A percentile compares a stretch with the other conserved stretches of the same genome.
phyloP scores from a whole-genome alignment of 1,140 invertebrate genomes.

The Cephus cinctus region DNA sequence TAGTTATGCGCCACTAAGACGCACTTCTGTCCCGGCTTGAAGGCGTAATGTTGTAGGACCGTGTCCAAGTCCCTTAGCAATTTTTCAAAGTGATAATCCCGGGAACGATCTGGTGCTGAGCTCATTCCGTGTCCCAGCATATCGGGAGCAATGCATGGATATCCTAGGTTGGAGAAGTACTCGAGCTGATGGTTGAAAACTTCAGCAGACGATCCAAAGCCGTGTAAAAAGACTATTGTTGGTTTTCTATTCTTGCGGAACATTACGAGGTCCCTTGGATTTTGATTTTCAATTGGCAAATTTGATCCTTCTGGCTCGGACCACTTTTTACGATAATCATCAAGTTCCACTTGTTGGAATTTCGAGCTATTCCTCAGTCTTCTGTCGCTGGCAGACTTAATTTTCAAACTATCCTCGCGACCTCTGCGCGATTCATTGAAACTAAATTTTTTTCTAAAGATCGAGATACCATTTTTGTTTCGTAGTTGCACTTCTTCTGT shows the following conservation, averaged over 20 bases:
- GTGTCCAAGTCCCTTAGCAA: conserved; percentile 63
- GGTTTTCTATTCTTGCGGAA: conserved; percentile 53
- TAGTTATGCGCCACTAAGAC: conserved; percentile 53
- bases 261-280: conserved; percentile 22
- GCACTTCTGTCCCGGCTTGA: conserved; percentile 47
- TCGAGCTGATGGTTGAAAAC: conserved; percentile 65
- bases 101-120: conserved; percentile 59
- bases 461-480: conserved; percentile 33
- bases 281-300: neutral
- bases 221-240: conserved; percentile 70
- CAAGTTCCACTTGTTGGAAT: conserved; percentile 7
- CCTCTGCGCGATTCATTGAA: neutral
- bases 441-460: conserved; percentile 23
- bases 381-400: neutral
- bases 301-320: conserved; percentile 15
- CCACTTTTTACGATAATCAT: conserved; percentile 18
- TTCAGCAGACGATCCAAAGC: conserved; percentile 71
- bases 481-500: conserved; percentile 33
- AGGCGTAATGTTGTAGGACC: conserved; percentile 64
- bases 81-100: conserved; percentile 66
- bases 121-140: conserved; percentile 74
- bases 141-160: conserved; percentile 70
- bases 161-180: conserved; percentile 64
- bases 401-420: conserved; percentile 2
- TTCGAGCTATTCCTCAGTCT: conserved; percentile 1